Evolutionary conservation across 1,140 invertebrate species (phyloP), one percentile per base, ranked within the genome.

Genomic region (Reticulitermes speratus): DNA sequence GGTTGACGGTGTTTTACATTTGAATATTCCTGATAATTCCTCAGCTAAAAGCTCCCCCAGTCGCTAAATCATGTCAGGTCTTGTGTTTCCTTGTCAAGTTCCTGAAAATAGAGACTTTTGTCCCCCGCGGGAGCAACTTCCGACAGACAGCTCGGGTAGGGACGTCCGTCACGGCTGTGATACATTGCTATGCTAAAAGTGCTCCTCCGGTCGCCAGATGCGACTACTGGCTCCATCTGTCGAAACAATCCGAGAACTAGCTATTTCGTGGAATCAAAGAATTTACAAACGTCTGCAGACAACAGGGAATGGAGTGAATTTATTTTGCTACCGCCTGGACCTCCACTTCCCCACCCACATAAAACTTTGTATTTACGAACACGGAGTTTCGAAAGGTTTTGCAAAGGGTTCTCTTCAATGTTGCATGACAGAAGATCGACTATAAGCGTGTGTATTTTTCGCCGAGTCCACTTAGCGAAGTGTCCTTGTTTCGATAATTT

Each of bases 1-100:
- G 65, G 65, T 30, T 75, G 65, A 30, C 5, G 7, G 65, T 30
- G 14, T 25, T 75, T 75, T 75, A 25, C 25, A n/a, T 75, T 75
- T 30, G 25, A 75, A 75, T 75, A 75, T 75, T 75, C 25, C n/a
- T n/a, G 65, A 30, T 30, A 75, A 75, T 75, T 75, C 25, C 59
- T 65, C 8, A 6, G 65, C n/a, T 25, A 8, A 75, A 75, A 3
- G n/a, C 8, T 30, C 65, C 65, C 65, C n/a, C n/a, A 30, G 14
- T 21, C 52, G 52, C 65, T 75, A 75, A 75, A 75, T 75, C 65
- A 75, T 30, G 65, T 75, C 65, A 19, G 38, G 52, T 55, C 52
- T 75, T 3, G 65, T 75, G 65, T 75, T 75, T 75, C 65, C 65
- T 75, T 75, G 65, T 75, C 65, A 75, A 30, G 65, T 75, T 75